Conservation (phyloP, 2,797 vertebrate genomes). For the Pitangus sulphuratus region DNA sequence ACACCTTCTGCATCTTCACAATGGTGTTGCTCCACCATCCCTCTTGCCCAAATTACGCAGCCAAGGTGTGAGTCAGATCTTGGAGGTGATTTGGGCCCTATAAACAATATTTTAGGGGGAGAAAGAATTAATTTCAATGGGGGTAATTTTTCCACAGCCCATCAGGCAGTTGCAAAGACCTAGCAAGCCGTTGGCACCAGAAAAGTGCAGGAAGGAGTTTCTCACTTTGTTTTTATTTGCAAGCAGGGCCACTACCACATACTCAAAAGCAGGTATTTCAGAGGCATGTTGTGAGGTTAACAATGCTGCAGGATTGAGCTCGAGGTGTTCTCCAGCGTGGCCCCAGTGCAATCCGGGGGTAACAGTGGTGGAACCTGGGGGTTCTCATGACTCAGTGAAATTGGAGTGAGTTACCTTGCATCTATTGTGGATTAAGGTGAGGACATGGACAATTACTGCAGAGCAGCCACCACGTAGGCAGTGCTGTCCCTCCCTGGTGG, state of each 20-base stretch:
- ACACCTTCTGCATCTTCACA: background rate
- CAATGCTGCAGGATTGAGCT: background rate
- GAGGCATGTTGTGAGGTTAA: background rate
- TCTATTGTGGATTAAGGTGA: background rate
- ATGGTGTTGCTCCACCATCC: background rate
- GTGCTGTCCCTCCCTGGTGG: background rate
- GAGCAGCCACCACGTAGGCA: background rate
- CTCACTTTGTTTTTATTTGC: background rate
- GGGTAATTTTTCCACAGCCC: background rate
- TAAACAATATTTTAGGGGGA: background rate
- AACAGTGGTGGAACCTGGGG: fast-evolving
- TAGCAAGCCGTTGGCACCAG: background rate
- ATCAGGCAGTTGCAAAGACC: background rate
- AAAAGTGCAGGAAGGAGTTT: background rate
- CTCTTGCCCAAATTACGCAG: background rate
- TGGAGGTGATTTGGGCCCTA: background rate
- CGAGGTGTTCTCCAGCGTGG: background rate
- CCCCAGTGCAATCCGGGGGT: fast-evolving
- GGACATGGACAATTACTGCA: background rate
- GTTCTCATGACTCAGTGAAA: fast-evolving
- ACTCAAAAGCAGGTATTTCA: background rate
- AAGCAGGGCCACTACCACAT: background rate
- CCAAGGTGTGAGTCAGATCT: background rate
- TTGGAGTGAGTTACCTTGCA: fast-evolving
- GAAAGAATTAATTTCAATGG: background rate